Base-by-base conservation (phyloP, 2,797 vertebrate genomes). In the Hybognathus amarus region DNA sequence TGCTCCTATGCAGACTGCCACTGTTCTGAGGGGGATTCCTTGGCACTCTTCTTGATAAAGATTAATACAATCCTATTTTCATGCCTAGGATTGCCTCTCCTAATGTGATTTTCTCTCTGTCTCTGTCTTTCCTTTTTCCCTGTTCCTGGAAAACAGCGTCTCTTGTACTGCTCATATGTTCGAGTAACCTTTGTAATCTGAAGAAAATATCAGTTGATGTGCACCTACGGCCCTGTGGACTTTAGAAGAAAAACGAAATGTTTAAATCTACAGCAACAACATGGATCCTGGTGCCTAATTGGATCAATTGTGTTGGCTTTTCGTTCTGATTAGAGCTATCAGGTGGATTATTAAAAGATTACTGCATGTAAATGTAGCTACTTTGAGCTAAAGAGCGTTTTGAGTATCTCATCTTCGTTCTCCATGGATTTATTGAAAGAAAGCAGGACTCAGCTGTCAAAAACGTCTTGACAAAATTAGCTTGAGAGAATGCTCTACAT, bases 11-110 rank as follows among this genome's bases (percentile, higher is more conserved):
- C 69, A 71, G 84, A 68, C 77, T 82, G 42, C 20, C 80, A 13
- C 71, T 61, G 82, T 73, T 88, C 85, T 77, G 38, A 82, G 78
- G 90, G 45, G 87, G 87, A 92, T 91, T 90, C 89, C 88, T 86
- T 88, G 84, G 90, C 90, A 91, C 89, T 91, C 88, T 94, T n/a
- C n/a, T 94, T 95, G 94, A 95, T 94, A 92, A 94, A 96, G 94
- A 96, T 95, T 95, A 95, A 95, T 91, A 87, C 92, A 95, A 92
- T 95, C 93, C 94, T 91, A 91, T 95, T 96, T 95, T 93, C 94
- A 87, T 94, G 90, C 92, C 90, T 88, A 92, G 91, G 94, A 94
- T 96, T 96, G 93, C 94, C 93, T 94, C 93, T 92, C 88, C 91
- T 93, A 92, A 92, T 94, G 91, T 93, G 88, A 91, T 86, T 87